Evolutionary conservation across 30 jellyfish, hydroid and myxozoan genomes (phyloP).

Genomic region (Aurelia sp.): DNA sequence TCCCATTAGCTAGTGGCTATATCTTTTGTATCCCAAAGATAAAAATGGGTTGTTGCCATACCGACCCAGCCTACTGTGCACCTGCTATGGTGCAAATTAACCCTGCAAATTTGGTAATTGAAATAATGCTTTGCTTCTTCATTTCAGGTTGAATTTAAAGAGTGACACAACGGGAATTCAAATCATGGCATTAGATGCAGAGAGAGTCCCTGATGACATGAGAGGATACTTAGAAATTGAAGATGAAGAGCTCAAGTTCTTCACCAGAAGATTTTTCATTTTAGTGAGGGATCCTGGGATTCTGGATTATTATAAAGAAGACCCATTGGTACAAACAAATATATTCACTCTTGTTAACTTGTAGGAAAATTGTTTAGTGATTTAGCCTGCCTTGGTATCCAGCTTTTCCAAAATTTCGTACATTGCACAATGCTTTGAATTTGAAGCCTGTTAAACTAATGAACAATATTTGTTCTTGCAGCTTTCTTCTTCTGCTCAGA

Average conservation of each 20-base stretch:
- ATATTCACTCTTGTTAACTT: background rate
- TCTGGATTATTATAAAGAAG: slow-evolving; percentile 62
- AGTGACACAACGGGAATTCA: background rate
- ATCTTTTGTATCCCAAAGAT: no score
- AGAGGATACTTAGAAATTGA: slow-evolving; percentile 57
- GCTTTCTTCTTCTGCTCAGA: slow-evolving; percentile 42
- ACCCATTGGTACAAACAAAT: slow-evolving; percentile 60
- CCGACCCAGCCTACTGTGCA: background rate
- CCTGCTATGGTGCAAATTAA: background rate
- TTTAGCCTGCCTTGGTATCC: no score
- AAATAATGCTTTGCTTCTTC: background rate
- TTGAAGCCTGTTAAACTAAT: no score
- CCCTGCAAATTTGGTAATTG: background rate
- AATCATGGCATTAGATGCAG: slow-evolving; percentile 42
- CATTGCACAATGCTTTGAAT: no score
- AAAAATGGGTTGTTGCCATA: background rate
- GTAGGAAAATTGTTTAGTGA: no score
- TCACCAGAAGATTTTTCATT: slow-evolving; percentile 66
- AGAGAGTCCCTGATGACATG: slow-evolving; percentile 22
- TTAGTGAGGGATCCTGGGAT: slow-evolving; percentile 22
- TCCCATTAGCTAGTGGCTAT: no score
- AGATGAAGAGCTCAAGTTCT: slow-evolving; percentile 62
- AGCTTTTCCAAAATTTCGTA: no score
- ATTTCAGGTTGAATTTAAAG: no score
- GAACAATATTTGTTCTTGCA: background rate